These are phyloP conservation scores for Pelosia muscerda DNA, from an alignment of 2,888 invertebrate species.

Conservation along the genomic window DNA sequence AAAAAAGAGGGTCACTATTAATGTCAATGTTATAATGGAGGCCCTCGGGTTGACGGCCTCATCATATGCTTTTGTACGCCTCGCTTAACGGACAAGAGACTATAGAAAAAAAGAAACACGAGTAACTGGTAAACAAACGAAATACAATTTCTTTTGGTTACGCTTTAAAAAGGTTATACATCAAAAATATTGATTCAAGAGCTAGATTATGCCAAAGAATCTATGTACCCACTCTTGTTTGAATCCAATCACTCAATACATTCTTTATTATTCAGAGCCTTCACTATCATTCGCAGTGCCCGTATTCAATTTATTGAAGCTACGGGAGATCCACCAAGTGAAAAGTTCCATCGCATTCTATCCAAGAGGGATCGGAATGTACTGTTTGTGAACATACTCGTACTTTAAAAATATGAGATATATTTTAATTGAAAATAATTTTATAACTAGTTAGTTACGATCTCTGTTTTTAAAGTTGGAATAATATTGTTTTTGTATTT, in stretches of 20 bases:
- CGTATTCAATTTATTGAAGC: constrained; percentile 16
- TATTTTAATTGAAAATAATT: background rate
- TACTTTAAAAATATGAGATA: background rate
- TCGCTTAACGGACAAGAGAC: too few species aligned
- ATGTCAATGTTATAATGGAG: too few species aligned
- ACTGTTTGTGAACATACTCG: background rate
- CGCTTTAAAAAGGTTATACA: too few species aligned
- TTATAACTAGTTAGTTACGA: too few species aligned
- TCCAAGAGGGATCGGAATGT: background rate
- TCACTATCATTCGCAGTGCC: constrained; percentile 16
- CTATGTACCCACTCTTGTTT: constrained; percentile 9
- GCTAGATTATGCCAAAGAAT: background rate
- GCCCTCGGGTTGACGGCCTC: too few species aligned
- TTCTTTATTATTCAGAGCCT: constrained; percentile 21
- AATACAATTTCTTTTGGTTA: too few species aligned
- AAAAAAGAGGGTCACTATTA: too few species aligned
- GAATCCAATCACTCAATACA: constrained; percentile 18
- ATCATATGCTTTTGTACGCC: too few species aligned
- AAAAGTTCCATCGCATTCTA: constrained; percentile 13
- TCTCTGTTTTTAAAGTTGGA: too few species aligned
- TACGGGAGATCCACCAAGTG: constrained; percentile 6
- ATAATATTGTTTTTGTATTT: too few species aligned
- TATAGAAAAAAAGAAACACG: too few species aligned
- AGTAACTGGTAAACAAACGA: too few species aligned
- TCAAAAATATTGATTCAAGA: background rate